A percentile compares a stretch with the other conserved stretches of the same genome.
phyloP scores from a whole-genome alignment of 1,140 invertebrate species.

The Meloidogyne hapla region DNA sequence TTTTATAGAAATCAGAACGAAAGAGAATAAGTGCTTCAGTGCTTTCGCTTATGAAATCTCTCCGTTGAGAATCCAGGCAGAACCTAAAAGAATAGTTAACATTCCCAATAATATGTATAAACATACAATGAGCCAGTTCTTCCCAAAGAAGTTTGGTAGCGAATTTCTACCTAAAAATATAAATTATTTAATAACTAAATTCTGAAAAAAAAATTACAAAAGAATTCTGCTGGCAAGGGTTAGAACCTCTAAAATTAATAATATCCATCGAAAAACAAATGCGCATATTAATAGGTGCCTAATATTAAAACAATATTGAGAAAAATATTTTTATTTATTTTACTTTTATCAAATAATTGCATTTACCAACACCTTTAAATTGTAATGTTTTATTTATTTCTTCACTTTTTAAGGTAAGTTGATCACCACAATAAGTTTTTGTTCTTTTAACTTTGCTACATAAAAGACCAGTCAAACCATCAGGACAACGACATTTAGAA shows the following conservation, averaged over 20 bases:
- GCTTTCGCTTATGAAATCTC: constrained; percentile 9
- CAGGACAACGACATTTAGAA: constrained; percentile 33
- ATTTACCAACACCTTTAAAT: constrained; percentile 1
- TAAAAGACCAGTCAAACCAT: constrained; percentile 29
- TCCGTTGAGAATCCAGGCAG: constrained; percentile 21
- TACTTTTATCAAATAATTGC: constrained; percentile 36
- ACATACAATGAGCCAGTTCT: constrained; percentile 28
- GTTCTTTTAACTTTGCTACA: constrained; percentile 10
- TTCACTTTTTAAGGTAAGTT: constrained; percentile 6
- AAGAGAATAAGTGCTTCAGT: constrained; percentile 32
- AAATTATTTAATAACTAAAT: too few species aligned
- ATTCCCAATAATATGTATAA: background rate
- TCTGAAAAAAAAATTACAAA: background rate
- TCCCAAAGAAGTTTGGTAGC: constrained; percentile 36
- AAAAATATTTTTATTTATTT: background rate
- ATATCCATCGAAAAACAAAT: constrained; percentile 31
- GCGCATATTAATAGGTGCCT: constrained; percentile 7
- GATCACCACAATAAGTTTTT: constrained; percentile 20
- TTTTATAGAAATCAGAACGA: constrained; percentile 26
- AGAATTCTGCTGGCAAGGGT: background rate
- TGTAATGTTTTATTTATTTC: constrained; percentile 19
- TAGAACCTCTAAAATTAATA: constrained; percentile 20
- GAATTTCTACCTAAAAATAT: constrained; percentile 31
- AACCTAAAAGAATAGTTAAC: constrained; percentile 14
- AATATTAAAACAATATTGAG: background rate